Percentiles rank a stretch among this genome's conserved stretches.
These are phyloP conservation scores for Himalopsyche phryganea DNA, from an alignment of 1,140 invertebrate species.

Conservation along the genomic window DNA sequence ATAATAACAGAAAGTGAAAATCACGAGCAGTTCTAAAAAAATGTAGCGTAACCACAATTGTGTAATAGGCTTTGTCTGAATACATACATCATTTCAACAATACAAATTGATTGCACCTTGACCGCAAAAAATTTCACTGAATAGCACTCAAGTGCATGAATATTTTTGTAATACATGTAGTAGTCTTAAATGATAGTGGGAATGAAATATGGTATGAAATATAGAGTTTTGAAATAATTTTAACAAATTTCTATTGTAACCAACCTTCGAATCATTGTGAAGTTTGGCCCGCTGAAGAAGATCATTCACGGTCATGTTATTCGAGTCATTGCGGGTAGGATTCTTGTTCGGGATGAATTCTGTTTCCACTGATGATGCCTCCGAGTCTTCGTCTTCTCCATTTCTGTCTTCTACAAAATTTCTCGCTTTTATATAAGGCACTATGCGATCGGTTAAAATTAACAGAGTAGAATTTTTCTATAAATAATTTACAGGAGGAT, in stretches of 20 bases:
- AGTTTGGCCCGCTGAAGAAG: conserved; percentile 46
- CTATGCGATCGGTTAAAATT: background rate
- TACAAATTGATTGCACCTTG: too few relatives aligned
- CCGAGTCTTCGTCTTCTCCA: conserved; percentile 47
- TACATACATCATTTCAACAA: too few relatives aligned
- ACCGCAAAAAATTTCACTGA: too few relatives aligned
- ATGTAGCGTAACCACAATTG: too few relatives aligned
- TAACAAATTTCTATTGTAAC: conserved; percentile 11
- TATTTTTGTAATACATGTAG: too few relatives aligned
- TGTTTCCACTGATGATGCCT: conserved; percentile 49
- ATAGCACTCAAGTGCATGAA: too few relatives aligned
- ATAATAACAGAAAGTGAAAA: conserved; percentile 2
- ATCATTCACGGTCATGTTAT: conserved; percentile 44
- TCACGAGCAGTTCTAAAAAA: background rate
- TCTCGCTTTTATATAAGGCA: too few relatives aligned
- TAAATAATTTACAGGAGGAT: too few relatives aligned
- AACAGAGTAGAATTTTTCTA: background rate
- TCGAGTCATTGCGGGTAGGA: conserved; percentile 37
- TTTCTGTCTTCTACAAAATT: conserved; percentile 26
- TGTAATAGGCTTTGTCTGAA: too few relatives aligned
- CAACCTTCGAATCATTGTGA: conserved; percentile 48
- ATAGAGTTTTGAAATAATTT: too few relatives aligned
- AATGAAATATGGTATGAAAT: too few relatives aligned
- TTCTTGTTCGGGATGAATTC: conserved; percentile 53
- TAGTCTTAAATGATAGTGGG: too few relatives aligned